These are phyloP conservation scores for Pocillopora damicornis DNA, from an alignment of 64 coral and sea anemone genomes.

Conservation along the genomic window DNA sequence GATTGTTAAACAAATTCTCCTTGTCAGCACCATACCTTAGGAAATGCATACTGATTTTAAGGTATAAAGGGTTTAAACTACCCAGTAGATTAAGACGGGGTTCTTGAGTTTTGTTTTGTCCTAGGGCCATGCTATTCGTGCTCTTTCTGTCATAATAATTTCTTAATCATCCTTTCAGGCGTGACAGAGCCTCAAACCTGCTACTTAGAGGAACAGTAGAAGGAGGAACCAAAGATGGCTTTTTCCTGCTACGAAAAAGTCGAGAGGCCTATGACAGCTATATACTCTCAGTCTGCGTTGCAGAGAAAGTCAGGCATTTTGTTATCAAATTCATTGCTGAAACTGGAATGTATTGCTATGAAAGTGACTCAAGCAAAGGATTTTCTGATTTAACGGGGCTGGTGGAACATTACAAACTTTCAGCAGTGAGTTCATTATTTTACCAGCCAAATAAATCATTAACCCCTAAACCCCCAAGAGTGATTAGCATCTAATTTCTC, in stretches of 20 bases:
- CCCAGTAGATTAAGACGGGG: no score
- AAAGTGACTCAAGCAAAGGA: not conserved
- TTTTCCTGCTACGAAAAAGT: slow-evolving; percentile 29
- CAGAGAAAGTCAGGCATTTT: slow-evolving; percentile 17
- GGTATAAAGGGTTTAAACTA: no score
- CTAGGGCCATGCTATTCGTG: no score
- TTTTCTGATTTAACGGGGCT: slow-evolving; percentile 17
- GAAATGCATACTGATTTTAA: no score
- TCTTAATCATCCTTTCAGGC: not conserved
- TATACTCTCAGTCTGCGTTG: slow-evolving; percentile 8
- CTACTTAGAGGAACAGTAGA: not conserved
- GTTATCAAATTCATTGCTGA: not conserved
- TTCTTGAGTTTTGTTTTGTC: no score
- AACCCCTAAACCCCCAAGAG: no score
- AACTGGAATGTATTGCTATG: not conserved
- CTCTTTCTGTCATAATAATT: not conserved
- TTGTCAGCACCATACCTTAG: no score
- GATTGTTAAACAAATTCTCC: no score
- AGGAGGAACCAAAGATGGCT: slow-evolving; percentile 13
- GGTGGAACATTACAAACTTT: slow-evolving; percentile 12
- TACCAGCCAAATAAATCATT: no score
- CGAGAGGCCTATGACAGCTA: not conserved
- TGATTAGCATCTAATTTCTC: no score
- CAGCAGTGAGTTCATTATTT: slow-evolving; percentile 14
- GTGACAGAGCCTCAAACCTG: not conserved